Conservation (phyloP, 2,888 invertebrate species). For the Athalia rosae region DNA sequence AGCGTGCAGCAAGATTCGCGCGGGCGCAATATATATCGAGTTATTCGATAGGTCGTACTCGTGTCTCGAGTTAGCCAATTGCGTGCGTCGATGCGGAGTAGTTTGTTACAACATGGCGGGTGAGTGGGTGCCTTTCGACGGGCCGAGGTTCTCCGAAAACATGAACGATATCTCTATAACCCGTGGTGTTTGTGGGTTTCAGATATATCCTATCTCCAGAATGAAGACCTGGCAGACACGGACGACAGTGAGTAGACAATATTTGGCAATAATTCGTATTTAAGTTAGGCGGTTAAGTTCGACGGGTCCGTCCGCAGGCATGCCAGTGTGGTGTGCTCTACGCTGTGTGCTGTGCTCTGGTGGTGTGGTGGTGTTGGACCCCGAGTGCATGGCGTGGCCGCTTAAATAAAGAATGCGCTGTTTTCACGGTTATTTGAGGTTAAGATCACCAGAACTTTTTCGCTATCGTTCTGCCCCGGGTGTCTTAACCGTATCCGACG, state of each 20-base stretch:
- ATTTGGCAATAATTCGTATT: constrained; percentile 11
- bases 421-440: constrained; percentile 38
- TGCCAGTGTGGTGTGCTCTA: constrained; percentile 44
- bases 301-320: constrained; percentile 38
- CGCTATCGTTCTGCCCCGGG: background rate
- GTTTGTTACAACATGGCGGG: constrained; percentile 74
- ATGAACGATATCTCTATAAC: constrained; percentile 69
- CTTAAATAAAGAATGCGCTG: constrained; percentile 7
- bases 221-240: constrained; percentile 65
- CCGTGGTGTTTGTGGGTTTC: constrained; percentile 71
- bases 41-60: constrained; percentile 13
- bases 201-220: constrained; percentile 71
- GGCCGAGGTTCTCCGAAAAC: constrained; percentile 67
- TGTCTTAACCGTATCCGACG: background rate
- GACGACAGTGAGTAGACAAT: constrained; percentile 66
- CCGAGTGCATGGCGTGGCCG: constrained; percentile 37
- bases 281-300: constrained; percentile 37
- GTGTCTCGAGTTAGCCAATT: constrained; percentile 39
- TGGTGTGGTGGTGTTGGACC: constrained; percentile 45
- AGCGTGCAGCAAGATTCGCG: constrained; percentile 1
- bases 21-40: constrained; percentile 38
- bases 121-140: constrained; percentile 71
- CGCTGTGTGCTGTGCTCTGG: constrained; percentile 50
- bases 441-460: constrained; percentile 15
- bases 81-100: constrained; percentile 59